Evolutionary conservation across 35 echinoderm and acorn worm species (phyloP), one percentile per base, ranked within the genome.

Genomic region (Patiria miniata): DNA sequence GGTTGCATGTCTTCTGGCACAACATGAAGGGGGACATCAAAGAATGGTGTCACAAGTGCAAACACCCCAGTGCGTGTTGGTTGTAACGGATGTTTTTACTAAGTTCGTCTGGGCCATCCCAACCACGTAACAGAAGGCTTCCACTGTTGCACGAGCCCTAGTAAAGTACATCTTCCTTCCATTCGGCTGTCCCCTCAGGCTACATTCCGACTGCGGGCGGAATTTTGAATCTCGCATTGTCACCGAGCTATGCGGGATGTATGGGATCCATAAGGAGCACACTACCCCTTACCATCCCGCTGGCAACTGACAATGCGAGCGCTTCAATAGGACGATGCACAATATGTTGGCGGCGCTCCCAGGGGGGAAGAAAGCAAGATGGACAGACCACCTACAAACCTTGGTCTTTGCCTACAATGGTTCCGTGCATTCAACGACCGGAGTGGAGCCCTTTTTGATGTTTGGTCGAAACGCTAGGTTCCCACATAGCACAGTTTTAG

Each of bases 381-480:
- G 92, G 83, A 89, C 87, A 36, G 39, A 50, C 1, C 78, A 94
- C 36, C 68, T 90, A 1, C 55, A 87, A 39, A 96, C 83, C 36
- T 30, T 95, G 36, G 85, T 95, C 8, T 92, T 88, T 79, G 81
- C 89, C 8, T 95, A 95, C 47, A 95, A 89, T 52, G 40, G 51
- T 32, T 90, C 94, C 15, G 80, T 83, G 5, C 94, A 93, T 81
- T 86, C 90, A 26, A 73, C 94, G 6, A 96, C 86, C 19, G 93
- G 93, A 8, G 91, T 89, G 40, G 81, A 90, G 1, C 94, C 90
- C 7, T 61, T 89, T 34, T 81, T 97, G 28, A 89, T 97, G 28
- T 97, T 97, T 90, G 90, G 87, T 18, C 68, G 95, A 23, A 91
- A 93, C 19, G 90, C 86, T 17, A 86, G 60, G 7, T 37, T 97